Evolutionary conservation across 2,113 vertebrate genomes (phyloP), one percentile per base, ranked within the genome.

Genomic region (Apodemus speciosus): DNA sequence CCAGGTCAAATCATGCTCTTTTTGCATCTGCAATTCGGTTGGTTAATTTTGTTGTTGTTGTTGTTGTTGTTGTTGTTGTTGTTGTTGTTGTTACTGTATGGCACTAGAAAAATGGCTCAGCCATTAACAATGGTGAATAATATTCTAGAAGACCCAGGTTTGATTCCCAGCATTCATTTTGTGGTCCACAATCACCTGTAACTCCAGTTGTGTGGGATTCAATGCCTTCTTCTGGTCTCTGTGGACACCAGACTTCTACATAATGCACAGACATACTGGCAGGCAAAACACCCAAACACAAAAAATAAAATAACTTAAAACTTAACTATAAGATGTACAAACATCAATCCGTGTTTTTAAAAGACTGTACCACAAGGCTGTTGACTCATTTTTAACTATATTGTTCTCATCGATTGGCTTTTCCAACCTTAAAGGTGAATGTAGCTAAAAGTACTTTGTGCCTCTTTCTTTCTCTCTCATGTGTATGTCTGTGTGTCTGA

Each of bases 381-480:
- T 32, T 56, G 88, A 93, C 56, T 80, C 43, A 9, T 79, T 90
- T n/a, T 88, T 72, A 90, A 43, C 46, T 32, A 0, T 43, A 16
- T 85, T 87, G 53, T 16, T 71, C 85, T 90, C 77, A 58, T 20
- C 25, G 49, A 90, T 1, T 87, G 64, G 3, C 18, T 91, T 95
- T 87, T 92, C 68, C 81, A 23, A 86, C 83, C 72, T 84, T 53
- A 73, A 93, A 90, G 73, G 13, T 14, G 23, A 97, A 88, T 3
- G 16, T 64, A 27, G n/a, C 56, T 77, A 35, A 90, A 51, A 88
- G 72, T 18, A 43, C 15, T 62, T 6, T 30, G 14, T 40, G 23
- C 4, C 21, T 15, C 35, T 40, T 1, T n/a, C n/a, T n/a, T n/a
- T 62, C 2, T 81, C 23, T 81, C 6, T 58, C 30, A 18, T 16